Evolutionary conservation across 2,888 invertebrate genomes (phyloP).

Genomic region (Herminia tarsipennalis): DNA sequence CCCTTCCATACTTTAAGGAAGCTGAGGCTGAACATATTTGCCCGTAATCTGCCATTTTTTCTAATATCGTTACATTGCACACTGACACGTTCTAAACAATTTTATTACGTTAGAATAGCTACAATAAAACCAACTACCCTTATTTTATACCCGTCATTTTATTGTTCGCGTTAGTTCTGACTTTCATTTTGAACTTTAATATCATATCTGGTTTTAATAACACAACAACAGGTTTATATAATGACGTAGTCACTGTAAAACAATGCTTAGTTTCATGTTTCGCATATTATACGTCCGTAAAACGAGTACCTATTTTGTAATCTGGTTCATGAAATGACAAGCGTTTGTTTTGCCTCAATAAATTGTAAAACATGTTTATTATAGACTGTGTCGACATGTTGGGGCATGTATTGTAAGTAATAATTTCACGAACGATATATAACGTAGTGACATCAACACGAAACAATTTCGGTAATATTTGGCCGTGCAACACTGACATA

Average conservation of each 20-base stretch:
- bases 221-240: constrained; percentile 23
- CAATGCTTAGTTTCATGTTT: background rate
- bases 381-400: constrained; percentile 2
- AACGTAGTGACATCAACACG: constrained; percentile 30
- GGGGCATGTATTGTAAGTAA: constrained; percentile 17
- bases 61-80: background rate
- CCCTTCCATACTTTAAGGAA: too few relatives aligned
- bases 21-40: background rate
- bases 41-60: background rate
- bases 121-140: constrained; percentile 10
- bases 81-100: constrained; percentile 1
- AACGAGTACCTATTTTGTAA: background rate
- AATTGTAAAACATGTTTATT: constrained; percentile 2
- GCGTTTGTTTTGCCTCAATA: background rate
- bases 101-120: constrained; percentile 12
- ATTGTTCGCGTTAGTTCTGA: constrained; percentile 1
- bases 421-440: constrained; percentile 31
- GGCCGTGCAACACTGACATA: constrained; percentile 51
- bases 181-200: constrained; percentile 8
- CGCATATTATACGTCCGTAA: background rate
- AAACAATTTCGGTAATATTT: constrained; percentile 55
- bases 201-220: constrained; percentile 5
- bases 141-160: constrained; percentile 5
- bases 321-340: background rate
- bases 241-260: constrained; percentile 5